Conservation (phyloP, 2,113 vertebrate species). For the Syrmaticus mikado region DNA sequence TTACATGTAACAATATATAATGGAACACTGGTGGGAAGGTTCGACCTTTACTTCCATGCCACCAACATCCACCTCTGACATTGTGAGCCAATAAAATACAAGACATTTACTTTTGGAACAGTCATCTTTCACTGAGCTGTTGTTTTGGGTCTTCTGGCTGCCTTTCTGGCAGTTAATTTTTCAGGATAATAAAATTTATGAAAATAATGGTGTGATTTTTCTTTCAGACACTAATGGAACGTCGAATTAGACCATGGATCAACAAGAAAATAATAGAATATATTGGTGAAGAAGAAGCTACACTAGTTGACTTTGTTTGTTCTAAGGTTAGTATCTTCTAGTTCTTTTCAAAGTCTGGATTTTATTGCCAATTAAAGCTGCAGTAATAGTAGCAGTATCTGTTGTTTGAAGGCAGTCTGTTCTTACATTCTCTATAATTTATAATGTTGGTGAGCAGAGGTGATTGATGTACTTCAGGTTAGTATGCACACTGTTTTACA, state of each 20-base stretch:
- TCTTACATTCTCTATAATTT: background rate
- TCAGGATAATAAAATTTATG: background rate
- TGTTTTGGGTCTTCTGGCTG: background rate
- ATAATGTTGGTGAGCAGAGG: background rate
- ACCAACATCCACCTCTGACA: background rate
- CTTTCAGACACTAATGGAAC: slow-evolving; percentile 93
- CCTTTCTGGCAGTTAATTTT: background rate
- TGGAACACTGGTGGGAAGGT: background rate
- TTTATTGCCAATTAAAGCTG: background rate
- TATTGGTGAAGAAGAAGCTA: slow-evolving; percentile 98
- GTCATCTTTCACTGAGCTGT: background rate
- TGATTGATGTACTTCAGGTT: background rate
- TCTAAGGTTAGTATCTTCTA: slow-evolving; percentile 87
- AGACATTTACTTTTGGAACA: background rate
- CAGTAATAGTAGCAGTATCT: background rate
- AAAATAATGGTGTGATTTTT: background rate
- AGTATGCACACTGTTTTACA: background rate
- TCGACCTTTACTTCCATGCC: background rate
- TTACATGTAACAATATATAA: background rate
- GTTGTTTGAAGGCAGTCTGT: background rate
- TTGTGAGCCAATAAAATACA: background rate
- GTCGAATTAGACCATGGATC: slow-evolving; percentile 97
- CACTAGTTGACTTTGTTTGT: slow-evolving; percentile 98
- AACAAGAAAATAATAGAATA: slow-evolving; percentile 99
- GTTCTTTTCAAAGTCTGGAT: background rate